phyloP scores from a whole-genome alignment of 64 coral and sea anemone species.

The Hydrozoanthus tunicans region DNA sequence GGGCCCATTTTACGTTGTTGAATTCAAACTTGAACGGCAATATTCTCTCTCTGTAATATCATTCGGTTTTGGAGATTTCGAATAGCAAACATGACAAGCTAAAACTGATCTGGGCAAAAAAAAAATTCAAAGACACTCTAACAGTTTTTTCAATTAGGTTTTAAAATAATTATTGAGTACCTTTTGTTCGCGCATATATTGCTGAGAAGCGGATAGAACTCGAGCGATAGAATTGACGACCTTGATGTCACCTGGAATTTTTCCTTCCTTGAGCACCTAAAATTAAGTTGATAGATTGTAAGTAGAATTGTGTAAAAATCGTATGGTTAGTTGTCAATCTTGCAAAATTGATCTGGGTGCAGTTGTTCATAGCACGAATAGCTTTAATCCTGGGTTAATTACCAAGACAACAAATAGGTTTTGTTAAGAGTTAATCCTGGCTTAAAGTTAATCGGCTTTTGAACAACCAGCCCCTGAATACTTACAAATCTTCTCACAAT shows the following conservation, averaged over 20 bases:
- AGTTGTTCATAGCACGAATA: neutral
- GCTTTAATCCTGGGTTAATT: too few species aligned
- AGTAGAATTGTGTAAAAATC: neutral
- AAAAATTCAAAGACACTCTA: neutral
- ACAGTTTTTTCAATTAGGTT: neutral
- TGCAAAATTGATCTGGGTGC: too few species aligned
- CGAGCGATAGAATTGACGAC: constrained; percentile 65
- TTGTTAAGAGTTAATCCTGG: too few species aligned
- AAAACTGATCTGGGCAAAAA: too few species aligned
- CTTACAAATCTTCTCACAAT: constrained; percentile 83
- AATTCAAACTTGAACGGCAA: too few species aligned
- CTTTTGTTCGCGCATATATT: constrained; percentile 87
- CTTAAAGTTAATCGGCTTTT: too few species aligned
- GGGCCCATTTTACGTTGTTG: too few species aligned
- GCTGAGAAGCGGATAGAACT: constrained; percentile 80
- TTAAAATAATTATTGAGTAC: constrained; percentile 13
- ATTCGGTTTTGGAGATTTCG: too few species aligned
- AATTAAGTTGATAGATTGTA: neutral
- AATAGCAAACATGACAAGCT: too few species aligned
- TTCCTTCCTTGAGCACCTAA: constrained; percentile 58
- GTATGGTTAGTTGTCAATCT: too few species aligned
- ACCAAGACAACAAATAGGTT: too few species aligned
- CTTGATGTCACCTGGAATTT: constrained; percentile 48
- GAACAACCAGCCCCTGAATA: neutral
- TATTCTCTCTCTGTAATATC: too few species aligned